Base-by-base conservation (phyloP, 2,113 vertebrate species). In the Heterochromis multidens region DNA sequence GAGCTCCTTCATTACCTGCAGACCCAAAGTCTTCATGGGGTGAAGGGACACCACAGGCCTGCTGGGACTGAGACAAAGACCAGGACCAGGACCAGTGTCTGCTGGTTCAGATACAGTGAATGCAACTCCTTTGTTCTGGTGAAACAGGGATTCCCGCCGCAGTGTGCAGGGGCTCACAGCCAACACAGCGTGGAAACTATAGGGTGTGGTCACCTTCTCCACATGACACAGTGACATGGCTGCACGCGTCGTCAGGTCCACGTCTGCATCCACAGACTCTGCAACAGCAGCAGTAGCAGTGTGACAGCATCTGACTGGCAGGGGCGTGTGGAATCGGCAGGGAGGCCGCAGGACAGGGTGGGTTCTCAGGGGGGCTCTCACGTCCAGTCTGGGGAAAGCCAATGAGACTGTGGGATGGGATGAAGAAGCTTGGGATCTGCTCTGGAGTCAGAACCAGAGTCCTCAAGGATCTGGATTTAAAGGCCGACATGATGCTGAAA, bases 61-160 rank as follows among this genome's bases (percentile, higher is more conserved):
- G 25, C 33, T 5, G 3, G 49, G 54, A 29, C 40, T 4, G 2
- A 25, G 25, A 81, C 35, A 16, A 25, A 59, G 14, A 2, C 52
- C 27, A 11, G 35, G 25, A 81, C 35, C n/a, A 25, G 65, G 14
- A 2, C 52, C 27, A 11, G 46, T 5, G 2, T 9, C 8, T n/a
- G 49, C 0, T 54, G 19, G 2, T 31, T 79, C 81, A 0, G 31
- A 77, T 11, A 72, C 84, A 0, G 25, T 65, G 31, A 78, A 80
- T 0, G 9, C 27, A 14, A 77, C 37, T 3, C 43, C 65, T 59
- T 56, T 82, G n/a, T 35, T 67, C 16, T 17, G 46, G 54, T 95
- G 95, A 61, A 96, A 96, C 13, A 95, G 77, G 0, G 95, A 96
- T 60, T 95, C 95, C 13, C 95, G 67, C 2, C 93, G 89, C 12